Conservation (phyloP, 2,113 vertebrate genomes). For the Antechinus stuartii region DNA sequence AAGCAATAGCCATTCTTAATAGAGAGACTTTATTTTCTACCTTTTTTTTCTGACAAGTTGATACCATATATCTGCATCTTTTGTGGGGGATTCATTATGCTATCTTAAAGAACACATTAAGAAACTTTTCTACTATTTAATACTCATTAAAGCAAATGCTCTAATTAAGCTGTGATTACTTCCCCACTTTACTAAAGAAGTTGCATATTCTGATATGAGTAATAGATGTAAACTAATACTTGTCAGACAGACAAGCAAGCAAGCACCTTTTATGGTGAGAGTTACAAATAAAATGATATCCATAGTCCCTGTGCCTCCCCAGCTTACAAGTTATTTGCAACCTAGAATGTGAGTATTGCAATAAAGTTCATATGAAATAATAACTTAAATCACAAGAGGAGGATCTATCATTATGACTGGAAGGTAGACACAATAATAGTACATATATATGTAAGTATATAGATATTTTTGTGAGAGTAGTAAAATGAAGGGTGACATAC, state of each 20-base stretch:
- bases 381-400: background rate
- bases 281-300: background rate
- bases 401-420: background rate
- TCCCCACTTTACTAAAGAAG: background rate
- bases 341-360: background rate
- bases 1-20: background rate
- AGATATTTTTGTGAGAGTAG: background rate
- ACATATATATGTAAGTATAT: background rate
- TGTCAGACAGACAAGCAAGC: background rate
- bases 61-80: conserved; percentile 23
- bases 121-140: conserved; percentile 36
- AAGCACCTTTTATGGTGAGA: background rate
- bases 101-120: conserved; percentile 27
- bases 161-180: conserved; percentile 15
- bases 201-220: conserved; percentile 9
- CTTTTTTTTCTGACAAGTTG: conserved; percentile 3
- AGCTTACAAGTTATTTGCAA: background rate
- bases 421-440: background rate
- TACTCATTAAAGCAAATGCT: conserved; percentile 26
- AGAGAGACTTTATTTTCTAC: background rate
- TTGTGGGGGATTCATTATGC: background rate
- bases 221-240: conserved; percentile 1
- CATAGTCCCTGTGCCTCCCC: background rate
- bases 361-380: background rate
- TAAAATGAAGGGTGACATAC: background rate